Conservation (phyloP, 2,888 invertebrate species). For the Agrotis exclamationis region DNA sequence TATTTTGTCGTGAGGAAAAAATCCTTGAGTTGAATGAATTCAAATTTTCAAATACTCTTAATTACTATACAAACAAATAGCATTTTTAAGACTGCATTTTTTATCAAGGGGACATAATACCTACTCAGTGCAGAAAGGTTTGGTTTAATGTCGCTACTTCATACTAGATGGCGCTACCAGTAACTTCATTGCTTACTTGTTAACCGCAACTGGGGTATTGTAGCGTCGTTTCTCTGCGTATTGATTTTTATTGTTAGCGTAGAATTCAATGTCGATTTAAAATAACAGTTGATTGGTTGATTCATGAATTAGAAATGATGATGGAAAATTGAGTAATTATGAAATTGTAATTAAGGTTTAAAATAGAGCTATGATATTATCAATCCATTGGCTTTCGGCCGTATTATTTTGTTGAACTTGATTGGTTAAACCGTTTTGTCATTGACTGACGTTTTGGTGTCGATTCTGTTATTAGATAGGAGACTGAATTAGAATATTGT, state of each 20-base stretch:
- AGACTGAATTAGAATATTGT: slow-evolving; percentile 8
- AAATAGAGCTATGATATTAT: not conserved
- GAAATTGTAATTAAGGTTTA: no score
- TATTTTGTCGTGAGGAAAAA: not conserved
- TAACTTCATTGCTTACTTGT: slow-evolving; percentile 1
- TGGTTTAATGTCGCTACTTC: slow-evolving; percentile 39
- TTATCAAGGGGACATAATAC: no score
- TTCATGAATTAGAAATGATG: slow-evolving; percentile 29
- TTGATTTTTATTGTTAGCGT: slow-evolving; percentile 45
- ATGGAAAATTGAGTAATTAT: slow-evolving; percentile 6
- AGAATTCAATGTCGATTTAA: slow-evolving; percentile 16
- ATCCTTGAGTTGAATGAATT: not conserved
- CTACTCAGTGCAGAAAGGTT: not conserved
- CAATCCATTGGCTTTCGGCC: not conserved
- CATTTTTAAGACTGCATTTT: no score
- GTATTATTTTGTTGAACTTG: slow-evolving; percentile 15
- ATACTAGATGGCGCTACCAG: slow-evolving; percentile 60
- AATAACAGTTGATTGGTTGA: slow-evolving; percentile 36
- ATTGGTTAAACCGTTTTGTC: slow-evolving; percentile 26
- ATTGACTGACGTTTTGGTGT: slow-evolving; percentile 33
- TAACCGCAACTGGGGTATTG: not conserved
- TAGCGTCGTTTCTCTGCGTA: slow-evolving; percentile 27
- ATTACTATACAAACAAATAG: not conserved
- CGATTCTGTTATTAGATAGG: not conserved
- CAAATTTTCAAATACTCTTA: fast-evolving